These are phyloP conservation scores for Chamaetylas fuelleborni DNA, from an alignment of 2,113 vertebrate genomes.

Conservation along the genomic window DNA sequence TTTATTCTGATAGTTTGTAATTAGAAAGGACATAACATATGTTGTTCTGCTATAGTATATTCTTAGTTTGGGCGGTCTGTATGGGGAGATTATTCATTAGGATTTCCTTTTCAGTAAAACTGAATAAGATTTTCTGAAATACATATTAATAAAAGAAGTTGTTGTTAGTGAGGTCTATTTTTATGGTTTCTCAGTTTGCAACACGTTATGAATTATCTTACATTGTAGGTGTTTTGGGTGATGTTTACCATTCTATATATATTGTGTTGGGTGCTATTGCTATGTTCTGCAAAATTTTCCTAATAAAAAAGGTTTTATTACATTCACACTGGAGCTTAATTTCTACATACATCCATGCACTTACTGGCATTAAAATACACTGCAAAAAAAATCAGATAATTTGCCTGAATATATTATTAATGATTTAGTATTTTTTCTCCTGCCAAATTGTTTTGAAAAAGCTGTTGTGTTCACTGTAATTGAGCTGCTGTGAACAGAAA, in stretches of 20 bases:
- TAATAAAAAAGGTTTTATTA: neutral
- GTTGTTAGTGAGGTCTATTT: neutral
- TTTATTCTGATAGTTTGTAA: neutral
- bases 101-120: constrained; percentile 19
- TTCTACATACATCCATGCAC: neutral
- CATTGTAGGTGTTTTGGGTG: neutral
- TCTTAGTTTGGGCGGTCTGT: neutral
- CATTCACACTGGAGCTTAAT: neutral
- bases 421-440: neutral
- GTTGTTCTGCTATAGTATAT: neutral
- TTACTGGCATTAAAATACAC: constrained; percentile 1
- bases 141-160: neutral
- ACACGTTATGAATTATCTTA: neutral
- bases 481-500: constrained; percentile 49
- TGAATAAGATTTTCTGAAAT: constrained; percentile 29
- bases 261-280: neutral
- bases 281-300: neutral
- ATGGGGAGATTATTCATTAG: neutral
- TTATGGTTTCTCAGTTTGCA: neutral
- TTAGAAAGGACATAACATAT: neutral
- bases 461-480: constrained; percentile 41
- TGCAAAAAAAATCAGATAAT: neutral
- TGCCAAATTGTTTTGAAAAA: constrained; percentile 29
- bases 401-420: constrained; percentile 4
- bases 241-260: neutral